Percentiles rank a stretch among this genome's conserved stretches.
These are phyloP conservation scores for Mythimna ferrago DNA, from an alignment of 2,888 invertebrate genomes.

Conservation along the genomic window DNA sequence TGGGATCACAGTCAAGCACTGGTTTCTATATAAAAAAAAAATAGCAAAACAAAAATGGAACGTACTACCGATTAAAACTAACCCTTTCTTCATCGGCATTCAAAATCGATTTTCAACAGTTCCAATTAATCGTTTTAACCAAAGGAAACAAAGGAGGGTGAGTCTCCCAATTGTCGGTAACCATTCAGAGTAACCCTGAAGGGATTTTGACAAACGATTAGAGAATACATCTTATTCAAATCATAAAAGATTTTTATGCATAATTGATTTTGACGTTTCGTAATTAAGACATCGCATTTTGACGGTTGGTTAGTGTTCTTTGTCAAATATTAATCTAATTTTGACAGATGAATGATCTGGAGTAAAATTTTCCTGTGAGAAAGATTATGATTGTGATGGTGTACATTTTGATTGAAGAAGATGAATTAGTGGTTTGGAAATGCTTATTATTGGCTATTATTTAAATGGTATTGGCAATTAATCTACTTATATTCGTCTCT, in stretches of 20 bases:
- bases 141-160: constrained; percentile 62
- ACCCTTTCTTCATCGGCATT: constrained; percentile 44
- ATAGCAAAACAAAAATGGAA: neutral
- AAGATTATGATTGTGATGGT: constrained; percentile 54
- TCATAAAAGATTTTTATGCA: constrained; percentile 74
- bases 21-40: no score
- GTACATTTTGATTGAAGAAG: constrained; percentile 53
- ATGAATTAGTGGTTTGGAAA: constrained; percentile 55
- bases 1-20: no score
- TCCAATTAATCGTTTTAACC: constrained; percentile 64
- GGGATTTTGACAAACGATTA: constrained; percentile 80
- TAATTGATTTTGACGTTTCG: constrained; percentile 85
- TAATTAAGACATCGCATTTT: constrained; percentile 68
- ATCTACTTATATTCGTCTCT: neutral
- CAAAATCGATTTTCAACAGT: constrained; percentile 54
- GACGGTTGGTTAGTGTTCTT: constrained; percentile 77
- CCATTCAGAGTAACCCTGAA: constrained; percentile 62
- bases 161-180: constrained; percentile 56
- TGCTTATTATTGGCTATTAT: constrained; percentile 22
- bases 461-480: constrained; percentile 12
- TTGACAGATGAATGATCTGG: constrained; percentile 77
- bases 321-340: constrained; percentile 79
- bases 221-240: constrained; percentile 85
- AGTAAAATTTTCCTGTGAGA: constrained; percentile 75
- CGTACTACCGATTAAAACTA: constrained; percentile 6